These are phyloP conservation scores for Colaptes auratus DNA, from an alignment of 2,113 vertebrate genomes.

Conservation along the genomic window DNA sequence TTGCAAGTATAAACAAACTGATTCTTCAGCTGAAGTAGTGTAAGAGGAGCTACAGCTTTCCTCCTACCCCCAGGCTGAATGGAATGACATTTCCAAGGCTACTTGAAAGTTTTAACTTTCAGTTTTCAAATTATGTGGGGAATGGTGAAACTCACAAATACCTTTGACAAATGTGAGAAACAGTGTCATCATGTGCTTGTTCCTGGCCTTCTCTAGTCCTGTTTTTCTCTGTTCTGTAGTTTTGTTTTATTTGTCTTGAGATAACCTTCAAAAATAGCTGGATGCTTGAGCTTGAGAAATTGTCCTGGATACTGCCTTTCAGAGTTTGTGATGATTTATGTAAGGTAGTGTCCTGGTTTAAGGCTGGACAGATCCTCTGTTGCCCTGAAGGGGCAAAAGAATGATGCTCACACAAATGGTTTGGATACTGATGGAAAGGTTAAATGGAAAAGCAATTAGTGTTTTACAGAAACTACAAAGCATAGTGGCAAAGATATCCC, in stretches of 20 bases:
- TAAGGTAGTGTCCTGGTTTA: neutral
- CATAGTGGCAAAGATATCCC: too few species aligned
- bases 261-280: neutral
- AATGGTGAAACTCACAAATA: neutral
- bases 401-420: too few species aligned
- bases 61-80: neutral
- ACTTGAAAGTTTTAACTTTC: neutral
- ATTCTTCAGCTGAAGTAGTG: neutral
- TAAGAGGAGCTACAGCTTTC: neutral
- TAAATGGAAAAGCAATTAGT: too few species aligned
- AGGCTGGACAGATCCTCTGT: too few species aligned
- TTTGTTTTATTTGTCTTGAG: neutral
- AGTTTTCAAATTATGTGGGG: neutral
- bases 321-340: neutral
- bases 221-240: neutral
- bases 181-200: neutral
- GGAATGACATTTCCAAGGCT: neutral
- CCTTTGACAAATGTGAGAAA: neutral
- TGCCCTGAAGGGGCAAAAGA: too few species aligned
- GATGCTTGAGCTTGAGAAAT: neutral
- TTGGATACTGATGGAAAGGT: too few species aligned
- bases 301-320: neutral
- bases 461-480: too few species aligned
- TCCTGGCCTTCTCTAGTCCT: neutral
- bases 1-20: conserved; percentile 1